Evolutionary conservation across 2,888 invertebrate species (phyloP).

Genomic region (Metacarcinus magister): DNA sequence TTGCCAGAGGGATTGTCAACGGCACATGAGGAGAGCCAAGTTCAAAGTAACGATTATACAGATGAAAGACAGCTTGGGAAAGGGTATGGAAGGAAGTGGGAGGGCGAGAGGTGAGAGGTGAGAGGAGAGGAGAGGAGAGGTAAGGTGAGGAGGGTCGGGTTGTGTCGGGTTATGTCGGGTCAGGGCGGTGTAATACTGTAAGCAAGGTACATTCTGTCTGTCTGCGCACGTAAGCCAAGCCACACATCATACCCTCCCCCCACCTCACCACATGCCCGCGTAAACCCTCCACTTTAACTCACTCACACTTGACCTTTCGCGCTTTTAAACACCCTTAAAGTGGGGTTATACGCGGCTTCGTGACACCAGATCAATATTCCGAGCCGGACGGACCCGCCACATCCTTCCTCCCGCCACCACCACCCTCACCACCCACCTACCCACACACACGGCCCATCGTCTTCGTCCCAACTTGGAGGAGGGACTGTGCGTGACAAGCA

Average conservation of each 20-base stretch:
- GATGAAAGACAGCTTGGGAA: background rate
- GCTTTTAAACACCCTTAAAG: slow-evolving; percentile 48
- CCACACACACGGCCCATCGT: background rate
- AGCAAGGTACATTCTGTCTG: background rate
- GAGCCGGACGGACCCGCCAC: background rate
- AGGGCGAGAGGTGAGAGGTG: background rate
- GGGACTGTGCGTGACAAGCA: background rate
- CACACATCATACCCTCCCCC: background rate
- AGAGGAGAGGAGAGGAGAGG: background rate
- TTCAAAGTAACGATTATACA: background rate
- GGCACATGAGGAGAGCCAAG: background rate
- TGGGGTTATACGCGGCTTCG: slow-evolving; percentile 18
- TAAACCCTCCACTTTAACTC: slow-evolving; percentile 43
- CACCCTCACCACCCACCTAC: background rate
- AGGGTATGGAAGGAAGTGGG: background rate
- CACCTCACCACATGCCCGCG: slow-evolving; percentile 22
- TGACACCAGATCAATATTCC: slow-evolving; percentile 16
- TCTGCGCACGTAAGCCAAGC: background rate
- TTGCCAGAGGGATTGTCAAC: no score
- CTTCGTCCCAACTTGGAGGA: background rate
- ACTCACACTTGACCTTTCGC: slow-evolving; percentile 45
- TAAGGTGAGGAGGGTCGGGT: background rate
- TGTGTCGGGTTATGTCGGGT: background rate
- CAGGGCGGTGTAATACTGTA: background rate
- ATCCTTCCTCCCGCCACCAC: background rate